Evolutionary conservation across 2,113 vertebrate species (phyloP).

Genomic region (Rostratula benghalensis): DNA sequence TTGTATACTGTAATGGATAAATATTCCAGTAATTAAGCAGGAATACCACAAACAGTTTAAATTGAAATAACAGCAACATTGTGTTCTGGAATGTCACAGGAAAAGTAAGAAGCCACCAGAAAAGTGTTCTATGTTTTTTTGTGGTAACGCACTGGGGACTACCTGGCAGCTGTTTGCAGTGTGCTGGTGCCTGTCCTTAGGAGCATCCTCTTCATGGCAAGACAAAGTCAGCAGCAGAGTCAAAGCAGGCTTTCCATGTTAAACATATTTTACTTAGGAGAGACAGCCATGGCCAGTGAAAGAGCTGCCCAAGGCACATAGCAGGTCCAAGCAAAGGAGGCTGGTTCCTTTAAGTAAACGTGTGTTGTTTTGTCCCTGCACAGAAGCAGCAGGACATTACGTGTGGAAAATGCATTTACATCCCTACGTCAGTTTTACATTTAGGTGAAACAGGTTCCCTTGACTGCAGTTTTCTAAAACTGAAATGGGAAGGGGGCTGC

Average conservation of each 20-base stretch:
- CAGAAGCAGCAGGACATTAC: not conserved
- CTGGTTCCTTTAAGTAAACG: not conserved
- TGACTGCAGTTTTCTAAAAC: not conserved
- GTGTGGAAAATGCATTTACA: not conserved
- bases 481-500: not conserved
- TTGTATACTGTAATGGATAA: not conserved
- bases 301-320: not conserved
- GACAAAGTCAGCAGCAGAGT: not conserved
- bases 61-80: not conserved
- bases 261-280: not conserved
- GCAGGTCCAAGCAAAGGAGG: not conserved
- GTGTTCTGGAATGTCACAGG: not conserved
- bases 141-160: not conserved
- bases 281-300: not conserved
- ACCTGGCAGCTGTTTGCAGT: not conserved
- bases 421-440: not conserved
- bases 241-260: not conserved
- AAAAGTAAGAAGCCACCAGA: not conserved
- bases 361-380: not conserved
- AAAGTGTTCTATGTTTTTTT: not conserved
- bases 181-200: not conserved
- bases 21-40: not conserved
- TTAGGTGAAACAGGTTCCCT: not conserved
- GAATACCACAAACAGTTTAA: not conserved
- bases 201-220: not conserved